Evolutionary conservation across 2,888 invertebrate genomes (phyloP).

Genomic region (Synergus itoensis): DNA sequence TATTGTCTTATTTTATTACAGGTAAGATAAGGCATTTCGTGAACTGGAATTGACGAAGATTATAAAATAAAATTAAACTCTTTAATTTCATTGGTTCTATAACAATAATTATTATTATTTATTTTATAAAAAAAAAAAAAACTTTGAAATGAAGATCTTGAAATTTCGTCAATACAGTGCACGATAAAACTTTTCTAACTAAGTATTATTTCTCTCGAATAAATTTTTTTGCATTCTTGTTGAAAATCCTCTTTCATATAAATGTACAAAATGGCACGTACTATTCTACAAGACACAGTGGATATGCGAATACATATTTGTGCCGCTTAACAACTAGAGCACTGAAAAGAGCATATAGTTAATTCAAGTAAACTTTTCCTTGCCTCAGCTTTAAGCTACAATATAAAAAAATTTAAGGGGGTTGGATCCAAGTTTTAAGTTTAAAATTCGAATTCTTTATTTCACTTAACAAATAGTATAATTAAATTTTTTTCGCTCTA

Average conservation of each 20-base stretch:
- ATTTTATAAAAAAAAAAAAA: too few relatives aligned
- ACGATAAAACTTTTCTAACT: slow-evolving; percentile 43
- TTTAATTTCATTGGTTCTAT: neutral
- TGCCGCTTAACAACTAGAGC: slow-evolving; percentile 26
- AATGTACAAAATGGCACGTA: slow-evolving; percentile 76
- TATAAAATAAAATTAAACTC: neutral
- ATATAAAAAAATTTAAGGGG: neutral
- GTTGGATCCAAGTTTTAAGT: too few relatives aligned
- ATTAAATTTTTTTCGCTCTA: too few relatives aligned
- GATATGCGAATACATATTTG: slow-evolving; percentile 31
- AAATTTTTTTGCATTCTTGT: slow-evolving; percentile 48
- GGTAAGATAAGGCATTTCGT: slow-evolving; percentile 44
- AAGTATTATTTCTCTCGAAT: slow-evolving; percentile 43
- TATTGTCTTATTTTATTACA: slow-evolving; percentile 59
- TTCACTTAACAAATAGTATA: too few relatives aligned
- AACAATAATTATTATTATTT: neutral
- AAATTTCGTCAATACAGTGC: slow-evolving; percentile 45
- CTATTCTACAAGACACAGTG: slow-evolving; percentile 65
- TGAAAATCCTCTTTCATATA: slow-evolving; percentile 49
- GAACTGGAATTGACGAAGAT: slow-evolving; percentile 45
- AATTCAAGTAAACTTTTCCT: slow-evolving; percentile 8
- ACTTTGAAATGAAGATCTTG: neutral
- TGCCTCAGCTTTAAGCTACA: neutral
- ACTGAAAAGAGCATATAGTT: neutral
- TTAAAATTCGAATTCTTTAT: too few relatives aligned